Evolutionary conservation across 1,140 invertebrate genomes (phyloP).

Genomic region (Bilobella aurantiaca): DNA sequence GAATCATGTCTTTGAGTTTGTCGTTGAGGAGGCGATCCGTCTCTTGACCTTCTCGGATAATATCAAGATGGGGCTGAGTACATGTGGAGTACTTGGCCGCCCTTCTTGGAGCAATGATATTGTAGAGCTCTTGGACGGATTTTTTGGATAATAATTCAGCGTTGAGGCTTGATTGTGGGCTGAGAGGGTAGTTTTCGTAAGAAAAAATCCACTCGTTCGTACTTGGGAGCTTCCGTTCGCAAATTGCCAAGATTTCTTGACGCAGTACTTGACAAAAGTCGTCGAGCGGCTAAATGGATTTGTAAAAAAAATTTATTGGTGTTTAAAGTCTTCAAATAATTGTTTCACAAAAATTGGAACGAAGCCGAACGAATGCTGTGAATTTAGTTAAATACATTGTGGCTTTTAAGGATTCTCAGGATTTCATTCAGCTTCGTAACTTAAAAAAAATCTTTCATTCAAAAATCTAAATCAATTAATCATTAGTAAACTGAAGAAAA

Average conservation of each 20-base stretch:
- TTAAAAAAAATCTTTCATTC: not conserved
- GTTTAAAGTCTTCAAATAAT: too few species aligned
- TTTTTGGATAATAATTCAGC: not conserved
- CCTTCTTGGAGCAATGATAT: not conserved
- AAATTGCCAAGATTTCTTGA: not conserved
- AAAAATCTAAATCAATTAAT: not conserved
- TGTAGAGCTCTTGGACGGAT: not conserved
- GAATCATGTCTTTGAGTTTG: not conserved
- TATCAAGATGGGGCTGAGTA: not conserved
- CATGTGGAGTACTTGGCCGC: not conserved
- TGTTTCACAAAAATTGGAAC: too few species aligned
- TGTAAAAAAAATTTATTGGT: too few species aligned
- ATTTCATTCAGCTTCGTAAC: too few species aligned
- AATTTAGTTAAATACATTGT: too few species aligned
- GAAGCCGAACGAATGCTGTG: too few species aligned
- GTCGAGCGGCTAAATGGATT: conserved; percentile 10
- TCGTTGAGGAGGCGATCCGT: not conserved
- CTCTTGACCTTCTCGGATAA: not conserved
- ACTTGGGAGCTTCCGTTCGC: not conserved
- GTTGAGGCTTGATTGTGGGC: not conserved
- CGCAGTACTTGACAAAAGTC: conserved; percentile 4
- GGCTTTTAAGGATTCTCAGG: too few species aligned
- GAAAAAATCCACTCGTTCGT: conserved; percentile 3
- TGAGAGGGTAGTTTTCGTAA: not conserved
- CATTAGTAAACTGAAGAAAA: too few species aligned